Percentiles rank a stretch among this genome's conserved stretches.
These are phyloP conservation scores for Hemicrepidius hirtus DNA, from an alignment of 2,888 invertebrate species.

Conservation along the genomic window DNA sequence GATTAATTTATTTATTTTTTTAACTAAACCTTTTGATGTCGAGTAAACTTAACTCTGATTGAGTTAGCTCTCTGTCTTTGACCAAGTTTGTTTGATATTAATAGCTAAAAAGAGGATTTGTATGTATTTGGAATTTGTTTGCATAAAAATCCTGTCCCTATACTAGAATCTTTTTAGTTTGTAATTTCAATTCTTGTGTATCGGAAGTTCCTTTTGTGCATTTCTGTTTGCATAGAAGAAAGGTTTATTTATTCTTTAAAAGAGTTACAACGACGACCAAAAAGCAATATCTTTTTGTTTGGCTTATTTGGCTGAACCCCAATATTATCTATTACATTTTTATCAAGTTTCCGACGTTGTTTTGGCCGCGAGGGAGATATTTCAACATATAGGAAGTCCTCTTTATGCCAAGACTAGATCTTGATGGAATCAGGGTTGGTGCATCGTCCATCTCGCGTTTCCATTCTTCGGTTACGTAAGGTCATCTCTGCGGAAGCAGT, in stretches of 20 bases:
- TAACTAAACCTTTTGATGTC: too few relatives aligned
- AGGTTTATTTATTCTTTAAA: constrained; percentile 2
- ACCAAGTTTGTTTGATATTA: too few relatives aligned
- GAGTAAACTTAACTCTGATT: too few relatives aligned
- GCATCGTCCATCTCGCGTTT: constrained; percentile 38
- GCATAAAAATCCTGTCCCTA: too few relatives aligned
- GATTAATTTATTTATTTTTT: too few relatives aligned
- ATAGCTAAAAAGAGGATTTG: too few relatives aligned
- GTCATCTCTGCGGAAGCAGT: constrained; percentile 42
- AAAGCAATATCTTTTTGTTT: constrained; percentile 27
- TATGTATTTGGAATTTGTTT: too few relatives aligned
- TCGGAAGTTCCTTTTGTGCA: too few relatives aligned
- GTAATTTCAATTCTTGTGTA: too few relatives aligned
- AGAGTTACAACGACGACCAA: neutral
- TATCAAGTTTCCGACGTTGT: constrained; percentile 42
- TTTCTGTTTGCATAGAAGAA: neutral
- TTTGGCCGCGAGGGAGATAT: constrained; percentile 41
- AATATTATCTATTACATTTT: constrained; percentile 46
- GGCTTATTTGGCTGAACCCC: constrained; percentile 35
- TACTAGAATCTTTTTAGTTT: too few relatives aligned
- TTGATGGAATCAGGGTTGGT: constrained; percentile 26
- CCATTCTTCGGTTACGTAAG: constrained; percentile 37
- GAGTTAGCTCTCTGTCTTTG: too few relatives aligned
- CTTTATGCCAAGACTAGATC: constrained; percentile 43
- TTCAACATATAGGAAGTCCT: constrained; percentile 36